Percentiles rank a stretch among this genome's conserved stretches.
These are phyloP conservation scores for Temnopleurus reevesii DNA, from an alignment of 53 echinoderm and acorn worm genomes.

Conservation along the genomic window DNA sequence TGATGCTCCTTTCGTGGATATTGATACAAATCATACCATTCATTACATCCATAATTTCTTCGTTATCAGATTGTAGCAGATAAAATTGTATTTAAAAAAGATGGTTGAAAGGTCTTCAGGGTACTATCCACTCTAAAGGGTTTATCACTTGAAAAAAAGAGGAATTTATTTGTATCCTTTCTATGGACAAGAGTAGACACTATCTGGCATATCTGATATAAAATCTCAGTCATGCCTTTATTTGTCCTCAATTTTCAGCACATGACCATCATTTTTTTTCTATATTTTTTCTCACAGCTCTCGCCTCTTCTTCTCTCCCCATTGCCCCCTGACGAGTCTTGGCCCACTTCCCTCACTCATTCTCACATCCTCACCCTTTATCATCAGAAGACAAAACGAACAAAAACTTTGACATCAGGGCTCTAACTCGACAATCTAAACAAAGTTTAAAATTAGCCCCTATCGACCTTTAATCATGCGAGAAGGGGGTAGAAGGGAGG, in stretches of 20 bases:
- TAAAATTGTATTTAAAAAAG: too few species aligned
- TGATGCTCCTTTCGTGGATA: too few species aligned
- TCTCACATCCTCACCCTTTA: constrained; percentile 28
- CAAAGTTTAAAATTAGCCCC: constrained; percentile 34
- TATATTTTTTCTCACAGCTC: not conserved
- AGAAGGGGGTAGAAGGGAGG: not conserved
- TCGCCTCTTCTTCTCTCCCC: constrained; percentile 21
- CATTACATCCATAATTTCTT: too few species aligned
- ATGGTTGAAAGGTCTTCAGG: too few species aligned
- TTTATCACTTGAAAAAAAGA: not conserved
- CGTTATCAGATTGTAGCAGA: too few species aligned
- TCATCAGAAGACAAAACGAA: constrained; percentile 19
- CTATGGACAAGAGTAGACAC: not conserved
- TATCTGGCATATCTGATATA: not conserved
- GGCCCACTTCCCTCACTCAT: constrained; percentile 21
- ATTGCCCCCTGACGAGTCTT: not conserved
- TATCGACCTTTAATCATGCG: constrained; percentile 22
- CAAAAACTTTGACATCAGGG: constrained; percentile 40
- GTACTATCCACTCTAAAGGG: not conserved
- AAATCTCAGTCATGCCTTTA: constrained; percentile 21
- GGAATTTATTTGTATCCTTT: not conserved
- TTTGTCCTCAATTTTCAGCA: constrained; percentile 23
- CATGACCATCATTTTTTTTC: constrained; percentile 23
- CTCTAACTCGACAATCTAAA: constrained; percentile 43
- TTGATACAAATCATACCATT: too few species aligned